Evolutionary conservation across 2,113 vertebrate species (phyloP), one percentile per base, ranked within the genome.

Genomic region (Cyanocitta stelleri): DNA sequence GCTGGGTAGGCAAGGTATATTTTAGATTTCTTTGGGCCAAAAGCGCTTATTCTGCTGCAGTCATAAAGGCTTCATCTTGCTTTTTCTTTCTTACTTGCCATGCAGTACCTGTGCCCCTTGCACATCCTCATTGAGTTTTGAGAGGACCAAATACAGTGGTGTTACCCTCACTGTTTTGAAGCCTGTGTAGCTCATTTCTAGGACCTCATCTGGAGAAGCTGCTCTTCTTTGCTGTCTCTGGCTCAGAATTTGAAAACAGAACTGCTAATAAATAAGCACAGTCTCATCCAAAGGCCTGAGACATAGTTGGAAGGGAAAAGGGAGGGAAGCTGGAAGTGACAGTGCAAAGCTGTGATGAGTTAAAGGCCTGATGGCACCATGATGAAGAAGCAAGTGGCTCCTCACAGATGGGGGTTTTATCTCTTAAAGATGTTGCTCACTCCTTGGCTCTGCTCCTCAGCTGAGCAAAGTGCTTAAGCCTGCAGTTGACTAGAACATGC

Each of bases 191-290:
- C 54, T 92, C 11, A 69, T 76, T 95, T 89, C 77, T 87, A 89
- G 86, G 56, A 58, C 51, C 43, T 89, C 66, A 83, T 95, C 76
- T 91, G 73, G 85, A 93, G 89, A 84, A 95, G 56, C 35, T 11
- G 18, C 90, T 95, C 67, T 61, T 69, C 64, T 91, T 86, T 8
- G 1, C 43, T 95, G 83, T 64, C 83, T 79, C 44, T 73, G 69
- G 69, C 39, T 88, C 90, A 83, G 58, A 75, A 74, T 94, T 85
- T 94, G 72, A 88, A 96, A 96, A 67, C 37, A 56, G 71, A 96
- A 62, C 75, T 80, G 52, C 8, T 10, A 72, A 85, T 94, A 92
- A 89, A 86, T 91, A 92, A 81, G 37, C 37, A 11, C 16, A 67
- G 76, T 32, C 88, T 88, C 26, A 39, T 86, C n/a, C 55, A 62